Percentiles rank a stretch among this genome's conserved stretches.
Conservation (phyloP, 2,797 vertebrate genomes). For the Manis pentadactyla region DNA sequence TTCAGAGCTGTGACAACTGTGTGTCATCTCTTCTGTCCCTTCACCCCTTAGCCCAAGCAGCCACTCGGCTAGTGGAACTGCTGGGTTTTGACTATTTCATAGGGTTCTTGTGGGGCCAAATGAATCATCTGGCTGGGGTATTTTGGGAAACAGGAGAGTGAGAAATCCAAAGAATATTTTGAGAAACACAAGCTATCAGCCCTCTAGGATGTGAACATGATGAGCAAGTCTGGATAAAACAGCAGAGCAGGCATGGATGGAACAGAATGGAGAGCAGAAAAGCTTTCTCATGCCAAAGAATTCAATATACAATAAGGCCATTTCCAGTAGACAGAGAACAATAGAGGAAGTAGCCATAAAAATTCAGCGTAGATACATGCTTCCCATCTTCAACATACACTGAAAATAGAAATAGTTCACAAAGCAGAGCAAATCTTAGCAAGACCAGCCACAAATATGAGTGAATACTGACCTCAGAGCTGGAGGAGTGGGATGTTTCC, state of each 20-base stretch:
- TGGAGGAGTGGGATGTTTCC: not conserved
- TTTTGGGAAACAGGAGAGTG: not conserved
- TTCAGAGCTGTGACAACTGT: rapidly evolving
- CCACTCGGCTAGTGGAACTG: not conserved
- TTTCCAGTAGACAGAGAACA: not conserved
- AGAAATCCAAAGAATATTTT: conserved; percentile 43
- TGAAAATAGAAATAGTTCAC: not conserved
- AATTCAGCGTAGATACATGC: not conserved
- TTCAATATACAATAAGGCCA: too few relatives aligned
- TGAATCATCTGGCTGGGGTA: not conserved
- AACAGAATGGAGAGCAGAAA: too few relatives aligned
- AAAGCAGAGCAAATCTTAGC: not conserved
- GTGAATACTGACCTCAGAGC: not conserved
- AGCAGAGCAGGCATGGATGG: not conserved
- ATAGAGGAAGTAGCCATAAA: not conserved
- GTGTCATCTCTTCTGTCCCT: not conserved
- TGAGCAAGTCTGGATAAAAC: not conserved
- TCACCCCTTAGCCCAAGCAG: not conserved
- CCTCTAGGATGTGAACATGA: not conserved
- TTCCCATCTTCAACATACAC: not conserved
- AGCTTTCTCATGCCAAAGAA: not conserved
- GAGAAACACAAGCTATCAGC: conserved; percentile 34
- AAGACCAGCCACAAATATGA: not conserved
- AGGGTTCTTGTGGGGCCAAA: not conserved
- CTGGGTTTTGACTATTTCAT: not conserved